Evolutionary conservation across 2,797 vertebrate species (phyloP).

Genomic region (Alcedo atthis): DNA sequence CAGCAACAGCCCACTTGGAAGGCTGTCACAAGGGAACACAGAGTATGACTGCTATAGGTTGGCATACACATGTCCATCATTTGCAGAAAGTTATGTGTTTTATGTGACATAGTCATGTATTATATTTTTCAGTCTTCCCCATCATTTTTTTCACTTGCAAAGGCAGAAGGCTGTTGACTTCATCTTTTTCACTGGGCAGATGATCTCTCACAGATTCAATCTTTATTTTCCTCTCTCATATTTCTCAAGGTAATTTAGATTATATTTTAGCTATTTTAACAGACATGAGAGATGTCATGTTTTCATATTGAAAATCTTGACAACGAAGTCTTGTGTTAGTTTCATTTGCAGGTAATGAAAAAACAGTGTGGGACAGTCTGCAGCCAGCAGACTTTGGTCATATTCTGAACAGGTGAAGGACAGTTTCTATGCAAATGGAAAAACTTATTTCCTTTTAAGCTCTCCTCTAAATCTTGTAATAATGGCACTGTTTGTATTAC

Average conservation of each 20-base stretch:
- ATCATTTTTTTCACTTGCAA: not conserved
- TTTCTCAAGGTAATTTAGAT: not conserved
- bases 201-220: not conserved
- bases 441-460: not conserved
- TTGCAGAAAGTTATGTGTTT: not conserved
- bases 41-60: not conserved
- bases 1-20: not conserved
- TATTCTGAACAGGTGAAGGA: not conserved
- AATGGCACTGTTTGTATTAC: not conserved
- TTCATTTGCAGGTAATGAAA: not conserved
- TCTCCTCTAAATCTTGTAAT: not conserved
- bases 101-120: not conserved
- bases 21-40: not conserved
- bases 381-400: not conserved
- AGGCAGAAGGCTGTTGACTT: not conserved
- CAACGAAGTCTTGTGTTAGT: not conserved
- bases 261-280: not conserved
- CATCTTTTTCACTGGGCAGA: not conserved
- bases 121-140: not conserved
- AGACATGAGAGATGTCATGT: not conserved
- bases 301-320: not conserved
- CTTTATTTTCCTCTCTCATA: not conserved
- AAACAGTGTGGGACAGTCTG: not conserved
- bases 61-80: not conserved
- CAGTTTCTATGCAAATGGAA: not conserved